Evolutionary conservation across 2,888 invertebrate species (phyloP).

Genomic region (Dryadula phaetusa): DNA sequence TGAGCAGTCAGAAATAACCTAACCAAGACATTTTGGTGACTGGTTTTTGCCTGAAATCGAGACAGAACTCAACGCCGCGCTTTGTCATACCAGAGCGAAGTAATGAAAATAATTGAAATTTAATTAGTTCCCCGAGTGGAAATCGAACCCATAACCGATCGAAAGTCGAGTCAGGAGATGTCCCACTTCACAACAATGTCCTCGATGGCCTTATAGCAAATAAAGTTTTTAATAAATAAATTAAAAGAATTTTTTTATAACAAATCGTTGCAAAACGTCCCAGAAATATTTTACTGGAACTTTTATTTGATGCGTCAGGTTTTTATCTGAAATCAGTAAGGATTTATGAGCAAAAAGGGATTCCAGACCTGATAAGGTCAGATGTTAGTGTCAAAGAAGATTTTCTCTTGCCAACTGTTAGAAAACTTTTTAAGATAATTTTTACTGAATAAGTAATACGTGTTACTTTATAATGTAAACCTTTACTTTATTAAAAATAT

Average conservation of each 20-base stretch:
- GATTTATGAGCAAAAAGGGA: constrained; percentile 41
- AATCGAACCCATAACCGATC: too few species aligned
- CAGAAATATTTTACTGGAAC: constrained; percentile 19
- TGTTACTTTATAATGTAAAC: neutral
- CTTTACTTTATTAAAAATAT: neutral
- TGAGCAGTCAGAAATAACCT: too few species aligned
- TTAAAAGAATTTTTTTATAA: too few species aligned
- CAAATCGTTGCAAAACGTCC: constrained; percentile 4
- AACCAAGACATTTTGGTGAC: too few species aligned
- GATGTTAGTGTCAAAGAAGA: constrained; percentile 41
- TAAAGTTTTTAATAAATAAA: too few species aligned
- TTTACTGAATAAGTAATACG: neutral
- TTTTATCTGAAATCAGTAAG: constrained; percentile 38
- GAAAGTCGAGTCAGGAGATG: too few species aligned
- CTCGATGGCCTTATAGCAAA: neutral
- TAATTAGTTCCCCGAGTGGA: too few species aligned
- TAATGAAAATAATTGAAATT: too few species aligned
- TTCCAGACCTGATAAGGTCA: constrained; percentile 38
- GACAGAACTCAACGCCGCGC: too few species aligned
- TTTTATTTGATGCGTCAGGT: constrained; percentile 34
- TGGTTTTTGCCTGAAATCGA: too few species aligned
- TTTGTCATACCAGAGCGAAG: too few species aligned
- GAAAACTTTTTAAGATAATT: constrained; percentile 14
- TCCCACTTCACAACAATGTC: too few species aligned
- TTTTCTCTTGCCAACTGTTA: constrained; percentile 32